These are phyloP conservation scores for Hippopotamyrus pictus DNA, from an alignment of 2,797 vertebrate genomes.

Conservation along the genomic window DNA sequence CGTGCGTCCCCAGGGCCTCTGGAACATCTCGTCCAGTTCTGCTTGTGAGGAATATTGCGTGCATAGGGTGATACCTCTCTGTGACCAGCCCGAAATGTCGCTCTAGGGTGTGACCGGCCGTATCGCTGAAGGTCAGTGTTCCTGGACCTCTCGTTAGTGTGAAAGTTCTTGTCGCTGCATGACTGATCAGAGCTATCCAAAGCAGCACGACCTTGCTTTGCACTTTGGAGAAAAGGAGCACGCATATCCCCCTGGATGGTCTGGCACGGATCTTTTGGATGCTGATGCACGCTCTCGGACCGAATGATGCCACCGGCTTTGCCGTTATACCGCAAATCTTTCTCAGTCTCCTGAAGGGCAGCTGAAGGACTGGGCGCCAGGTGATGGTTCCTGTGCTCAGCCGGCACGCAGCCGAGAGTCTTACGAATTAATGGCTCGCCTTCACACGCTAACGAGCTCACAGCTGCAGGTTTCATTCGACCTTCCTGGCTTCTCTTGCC, in stretches of 20 bases:
- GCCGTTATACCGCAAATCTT: slow-evolving; percentile 46
- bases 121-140: slow-evolving; percentile 34
- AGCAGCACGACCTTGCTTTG: neutral
- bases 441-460: slow-evolving; percentile 58
- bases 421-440: slow-evolving; percentile 55
- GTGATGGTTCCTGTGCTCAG: slow-evolving; percentile 48
- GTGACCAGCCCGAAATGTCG: slow-evolving; percentile 33
- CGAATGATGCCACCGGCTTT: slow-evolving; percentile 37
- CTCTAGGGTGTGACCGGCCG: slow-evolving; percentile 25
- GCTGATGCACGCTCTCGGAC: slow-evolving; percentile 41
- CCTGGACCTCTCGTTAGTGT: slow-evolving; percentile 13
- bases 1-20: slow-evolving; percentile 52
- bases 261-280: slow-evolving; percentile 41
- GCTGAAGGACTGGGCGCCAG: slow-evolving; percentile 41
- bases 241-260: slow-evolving; percentile 39
- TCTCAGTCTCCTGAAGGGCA: slow-evolving; percentile 44
- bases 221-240: slow-evolving; percentile 34
- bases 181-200: slow-evolving; percentile 20
- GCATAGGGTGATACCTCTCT: slow-evolving; percentile 42
- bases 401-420: slow-evolving; percentile 57
- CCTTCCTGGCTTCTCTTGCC: slow-evolving; percentile 60
- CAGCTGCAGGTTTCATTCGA: slow-evolving; percentile 58
- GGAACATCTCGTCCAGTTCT: slow-evolving; percentile 43
- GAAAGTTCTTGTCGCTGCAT: slow-evolving; percentile 35
- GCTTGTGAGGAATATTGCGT: slow-evolving; percentile 35